A percentile compares a stretch with the other conserved stretches of the same genome.
Evolutionary conservation across 1,140 invertebrate species (phyloP).

Genomic region (Pemphigus obesinymphae): DNA sequence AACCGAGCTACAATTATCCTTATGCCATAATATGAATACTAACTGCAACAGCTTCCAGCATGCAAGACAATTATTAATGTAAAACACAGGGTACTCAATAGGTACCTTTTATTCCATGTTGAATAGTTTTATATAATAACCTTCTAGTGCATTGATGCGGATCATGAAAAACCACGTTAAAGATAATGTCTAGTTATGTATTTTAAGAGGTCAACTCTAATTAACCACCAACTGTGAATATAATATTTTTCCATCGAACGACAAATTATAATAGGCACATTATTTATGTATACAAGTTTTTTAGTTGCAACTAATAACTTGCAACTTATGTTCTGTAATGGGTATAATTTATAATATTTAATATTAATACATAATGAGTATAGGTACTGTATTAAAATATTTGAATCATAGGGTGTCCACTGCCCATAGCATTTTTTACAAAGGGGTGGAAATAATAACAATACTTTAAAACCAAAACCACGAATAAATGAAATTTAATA

Average conservation of each 20-base stretch:
- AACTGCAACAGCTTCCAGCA: not conserved
- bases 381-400: no score
- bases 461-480: no score
- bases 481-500: no score
- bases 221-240: not conserved
- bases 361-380: no score
- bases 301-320: no score
- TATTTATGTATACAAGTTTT: no score
- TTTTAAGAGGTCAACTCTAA: not conserved
- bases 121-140: not conserved
- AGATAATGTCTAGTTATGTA: not conserved
- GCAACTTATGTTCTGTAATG: no score
- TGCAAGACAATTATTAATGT: not conserved
- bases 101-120: not conserved
- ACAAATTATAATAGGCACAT: no score
- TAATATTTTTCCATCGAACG: not conserved
- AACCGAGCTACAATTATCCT: conserved; percentile 34
- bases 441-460: no score
- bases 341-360: no score
- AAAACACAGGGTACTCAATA: not conserved
- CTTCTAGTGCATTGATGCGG: not conserved
- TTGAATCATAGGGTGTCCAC: no score
- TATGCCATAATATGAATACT: conserved; percentile 34
- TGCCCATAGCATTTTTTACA: no score
- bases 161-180: not conserved